These are phyloP conservation scores for Aphelenchoides bicaudatus DNA, from an alignment of 2,888 invertebrate genomes.

Conservation along the genomic window DNA sequence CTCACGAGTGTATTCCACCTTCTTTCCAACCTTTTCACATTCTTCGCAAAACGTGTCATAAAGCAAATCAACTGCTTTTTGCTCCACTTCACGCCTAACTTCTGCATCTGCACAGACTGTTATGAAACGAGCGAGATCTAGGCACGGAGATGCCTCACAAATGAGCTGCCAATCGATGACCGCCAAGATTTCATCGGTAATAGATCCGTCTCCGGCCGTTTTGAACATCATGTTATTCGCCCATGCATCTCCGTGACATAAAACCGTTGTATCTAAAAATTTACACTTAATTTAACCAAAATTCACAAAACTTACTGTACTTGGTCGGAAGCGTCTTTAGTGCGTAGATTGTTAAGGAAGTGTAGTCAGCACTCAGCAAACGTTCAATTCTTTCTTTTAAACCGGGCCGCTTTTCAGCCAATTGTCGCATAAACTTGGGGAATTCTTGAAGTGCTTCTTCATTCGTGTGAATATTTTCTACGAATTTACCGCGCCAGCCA, in stretches of 20 bases:
- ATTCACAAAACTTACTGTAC: neutral
- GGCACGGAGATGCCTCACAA: constrained; percentile 4
- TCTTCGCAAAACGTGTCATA: constrained; percentile 10
- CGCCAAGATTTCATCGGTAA: constrained; percentile 12
- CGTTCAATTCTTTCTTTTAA: too few relatives aligned
- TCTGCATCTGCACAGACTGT: constrained; percentile 20
- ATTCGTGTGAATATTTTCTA: neutral
- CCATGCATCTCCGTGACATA: constrained; percentile 10
- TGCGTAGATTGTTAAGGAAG: too few relatives aligned
- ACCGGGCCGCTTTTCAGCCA: too few relatives aligned
- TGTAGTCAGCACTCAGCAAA: too few relatives aligned
- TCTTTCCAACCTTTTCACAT: constrained; percentile 9
- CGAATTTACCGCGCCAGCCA: neutral
- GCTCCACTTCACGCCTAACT: constrained; percentile 13
- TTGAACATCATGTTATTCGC: constrained; percentile 18
- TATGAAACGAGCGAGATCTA: constrained; percentile 19
- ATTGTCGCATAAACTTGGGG: too few relatives aligned
- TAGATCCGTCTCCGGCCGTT: constrained; percentile 11
- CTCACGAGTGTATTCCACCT: constrained; percentile 1
- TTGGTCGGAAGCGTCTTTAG: neutral
- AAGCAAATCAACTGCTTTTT: constrained; percentile 6
- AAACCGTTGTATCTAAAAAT: neutral
- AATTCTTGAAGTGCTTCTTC: too few relatives aligned
- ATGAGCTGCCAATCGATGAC: constrained; percentile 19
- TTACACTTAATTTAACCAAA: neutral